phyloP scores from a whole-genome alignment of 2,797 vertebrate species.

The Momotus momota region DNA sequence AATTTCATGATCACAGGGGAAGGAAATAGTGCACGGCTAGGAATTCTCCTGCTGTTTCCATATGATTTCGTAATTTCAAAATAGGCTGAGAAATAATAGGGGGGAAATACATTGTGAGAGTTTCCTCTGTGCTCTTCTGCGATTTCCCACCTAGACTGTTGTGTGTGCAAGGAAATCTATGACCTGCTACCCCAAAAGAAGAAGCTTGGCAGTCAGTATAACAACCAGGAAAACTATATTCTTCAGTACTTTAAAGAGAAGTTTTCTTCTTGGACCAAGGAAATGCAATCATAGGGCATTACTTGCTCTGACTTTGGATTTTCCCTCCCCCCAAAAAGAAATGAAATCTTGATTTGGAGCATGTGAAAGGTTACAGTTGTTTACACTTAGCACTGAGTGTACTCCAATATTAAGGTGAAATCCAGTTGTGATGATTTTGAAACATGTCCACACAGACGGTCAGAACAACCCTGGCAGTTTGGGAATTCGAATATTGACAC shows the following conservation, averaged over 20 bases:
- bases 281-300: background rate
- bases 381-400: background rate
- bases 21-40: conserved; percentile 50
- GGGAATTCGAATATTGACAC: background rate
- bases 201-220: background rate
- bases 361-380: background rate
- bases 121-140: conserved; percentile 47
- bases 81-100: conserved; percentile 71
- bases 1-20: conserved; percentile 72
- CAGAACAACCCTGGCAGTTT: background rate
- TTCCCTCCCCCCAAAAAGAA: background rate
- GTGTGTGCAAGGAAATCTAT: background rate
- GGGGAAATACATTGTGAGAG: conserved; percentile 52
- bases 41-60: conserved; percentile 67
- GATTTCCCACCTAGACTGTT: conserved; percentile 9
- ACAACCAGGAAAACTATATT: conserved; percentile 10
- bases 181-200: conserved; percentile 26
- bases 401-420: background rate
- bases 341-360: background rate
- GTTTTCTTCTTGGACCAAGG: background rate
- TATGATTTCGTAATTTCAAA: conserved; percentile 75
- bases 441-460: accelerated
- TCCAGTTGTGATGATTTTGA: background rate
- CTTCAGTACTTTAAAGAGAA: background rate
- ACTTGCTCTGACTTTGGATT: background rate